phyloP scores from a whole-genome alignment of 2,888 invertebrate genomes.

The Clusia tigrina region DNA sequence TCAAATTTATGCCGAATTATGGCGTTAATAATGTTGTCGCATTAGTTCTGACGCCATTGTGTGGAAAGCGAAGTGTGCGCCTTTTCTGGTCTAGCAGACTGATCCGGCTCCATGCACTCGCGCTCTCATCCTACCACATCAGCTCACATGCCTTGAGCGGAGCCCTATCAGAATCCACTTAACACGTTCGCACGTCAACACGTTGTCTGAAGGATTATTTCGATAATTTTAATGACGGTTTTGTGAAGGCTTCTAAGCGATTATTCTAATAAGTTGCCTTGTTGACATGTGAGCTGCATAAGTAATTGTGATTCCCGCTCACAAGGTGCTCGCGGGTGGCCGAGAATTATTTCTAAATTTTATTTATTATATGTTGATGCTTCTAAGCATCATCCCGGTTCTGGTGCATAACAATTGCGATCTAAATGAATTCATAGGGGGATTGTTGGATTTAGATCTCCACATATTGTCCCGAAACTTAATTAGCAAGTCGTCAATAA shows the following conservation, averaged over 20 bases:
- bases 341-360: too few species aligned
- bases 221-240: neutral
- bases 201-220: neutral
- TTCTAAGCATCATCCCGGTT: too few species aligned
- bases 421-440: too few species aligned
- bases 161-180: neutral
- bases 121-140: neutral
- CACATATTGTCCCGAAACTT: too few species aligned
- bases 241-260: neutral
- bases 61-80: neutral
- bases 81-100: slow-evolving; percentile 7
- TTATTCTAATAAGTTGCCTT: slow-evolving; percentile 4
- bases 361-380: too few species aligned
- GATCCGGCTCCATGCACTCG: neutral
- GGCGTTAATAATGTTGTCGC: slow-evolving; percentile 4
- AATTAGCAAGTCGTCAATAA: too few species aligned
- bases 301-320: too few species aligned
- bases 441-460: too few species aligned
- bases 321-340: too few species aligned
- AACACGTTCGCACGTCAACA: too few species aligned
- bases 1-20: slow-evolving; percentile 7
- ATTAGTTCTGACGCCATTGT: neutral
- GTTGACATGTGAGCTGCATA: slow-evolving; percentile 7
- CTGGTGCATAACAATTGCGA: too few species aligned
- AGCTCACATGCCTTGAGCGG: neutral